Base-by-base conservation (phyloP, 2,888 invertebrate species). In the Thecophora atra region DNA sequence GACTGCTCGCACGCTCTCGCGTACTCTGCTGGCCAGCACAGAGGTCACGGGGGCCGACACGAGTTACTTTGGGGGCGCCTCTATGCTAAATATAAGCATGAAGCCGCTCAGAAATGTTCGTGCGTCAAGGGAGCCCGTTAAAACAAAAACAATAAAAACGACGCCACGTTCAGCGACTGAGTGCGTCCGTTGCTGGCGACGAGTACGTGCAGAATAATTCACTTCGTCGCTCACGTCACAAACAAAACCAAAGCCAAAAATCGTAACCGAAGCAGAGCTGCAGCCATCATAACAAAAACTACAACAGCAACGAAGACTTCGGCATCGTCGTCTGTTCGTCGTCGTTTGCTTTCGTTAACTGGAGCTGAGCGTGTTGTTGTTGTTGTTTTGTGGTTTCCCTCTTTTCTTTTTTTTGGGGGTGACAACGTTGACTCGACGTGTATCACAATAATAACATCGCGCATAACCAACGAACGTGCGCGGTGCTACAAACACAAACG, bases 201-300 rank as follows among this genome's bases (percentile, higher is more conserved):
- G 84, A 82, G 81, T 83, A 85, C 86, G 85, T 85, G 84, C 84
- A 84, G 84, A 86, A 85, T 86, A 85, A 85, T 84, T 85, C 86
- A 81, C 81, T 80, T 79, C 80, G 81, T 82, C 82, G 83, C 84
- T 83, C 83, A 85, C 85, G 86, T 86, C 85, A 85, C 85, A 86
- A 86, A 85, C 83, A 84, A 84, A 86, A 86, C 86, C 85, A 85
- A 85, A 85, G 80, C 80, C 79, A 81, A 80, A 78, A 79, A 77
- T 76, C 75, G 76, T 74, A 76, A 74, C 67, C 75, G 69, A 75
- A 75, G 54, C 62, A 64, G 21, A 58, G 52, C 24, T 66, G 56
- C 28, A 73, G 72, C 56, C 30, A 70, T 64, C 52, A n/a, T n/a
- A 71, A 68, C 30, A 69, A 70, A 58, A 65, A 67, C 58, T 47